These are phyloP conservation scores for Ceratitis capitata DNA, from an alignment of 1,140 invertebrate genomes.

Conservation along the genomic window DNA sequence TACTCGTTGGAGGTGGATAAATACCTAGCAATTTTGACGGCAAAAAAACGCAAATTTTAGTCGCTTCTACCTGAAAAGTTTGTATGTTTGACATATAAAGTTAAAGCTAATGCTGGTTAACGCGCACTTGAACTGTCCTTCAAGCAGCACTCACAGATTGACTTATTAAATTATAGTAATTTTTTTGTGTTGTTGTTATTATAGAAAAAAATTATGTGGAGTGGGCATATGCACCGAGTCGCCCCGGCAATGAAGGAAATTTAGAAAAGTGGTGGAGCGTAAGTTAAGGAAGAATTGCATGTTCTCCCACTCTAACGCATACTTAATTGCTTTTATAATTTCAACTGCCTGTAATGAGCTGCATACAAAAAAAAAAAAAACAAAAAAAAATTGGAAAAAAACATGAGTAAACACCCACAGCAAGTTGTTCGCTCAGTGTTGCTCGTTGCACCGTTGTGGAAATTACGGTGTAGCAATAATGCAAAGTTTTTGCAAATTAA, in stretches of 20 bases:
- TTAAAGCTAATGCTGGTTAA: not conserved
- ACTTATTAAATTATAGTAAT: not conserved
- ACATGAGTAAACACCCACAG: not conserved
- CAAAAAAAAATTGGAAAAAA: no score
- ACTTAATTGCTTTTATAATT: not conserved
- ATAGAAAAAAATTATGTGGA: not conserved
- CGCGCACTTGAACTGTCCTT: conserved; percentile 13
- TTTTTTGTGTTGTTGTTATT: not conserved
- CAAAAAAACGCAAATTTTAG: not conserved
- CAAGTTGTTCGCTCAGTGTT: not conserved
- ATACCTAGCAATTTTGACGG: not conserved
- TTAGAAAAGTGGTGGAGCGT: not conserved
- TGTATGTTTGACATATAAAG: not conserved
- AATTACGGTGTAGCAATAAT: not conserved
- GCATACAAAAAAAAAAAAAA: no score
- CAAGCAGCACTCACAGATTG: not conserved
- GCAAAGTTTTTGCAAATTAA: not conserved
- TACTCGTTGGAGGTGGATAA: not conserved
- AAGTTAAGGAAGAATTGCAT: not conserved
- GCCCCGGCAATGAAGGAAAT: not conserved
- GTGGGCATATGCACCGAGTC: not conserved
- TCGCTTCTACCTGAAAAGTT: not conserved
- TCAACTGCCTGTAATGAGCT: not conserved
- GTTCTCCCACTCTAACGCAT: not conserved
- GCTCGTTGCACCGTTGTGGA: not conserved